Evolutionary conservation across 2,888 invertebrate species (phyloP).

Genomic region (Aphodius sticticus): DNA sequence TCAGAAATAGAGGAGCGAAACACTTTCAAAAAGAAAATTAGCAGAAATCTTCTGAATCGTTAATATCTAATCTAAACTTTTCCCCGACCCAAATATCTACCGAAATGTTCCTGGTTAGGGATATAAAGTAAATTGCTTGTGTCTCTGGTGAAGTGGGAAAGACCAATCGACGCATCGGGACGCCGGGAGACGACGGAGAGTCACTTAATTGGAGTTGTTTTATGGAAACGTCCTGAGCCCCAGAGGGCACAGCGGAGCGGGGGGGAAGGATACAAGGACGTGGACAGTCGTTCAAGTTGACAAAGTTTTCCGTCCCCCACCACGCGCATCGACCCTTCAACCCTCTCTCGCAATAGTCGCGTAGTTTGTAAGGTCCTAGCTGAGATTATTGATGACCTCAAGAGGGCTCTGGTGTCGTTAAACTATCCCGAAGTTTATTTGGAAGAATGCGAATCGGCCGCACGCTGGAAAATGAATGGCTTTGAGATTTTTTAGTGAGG

Average conservation of each 20-base stretch:
- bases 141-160: conserved; percentile 4
- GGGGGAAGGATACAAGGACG: conserved; percentile 6
- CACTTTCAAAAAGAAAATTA: background rate
- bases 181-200: conserved; percentile 13
- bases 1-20: no score
- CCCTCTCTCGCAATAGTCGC: background rate
- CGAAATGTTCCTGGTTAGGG: background rate
- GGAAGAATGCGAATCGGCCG: background rate
- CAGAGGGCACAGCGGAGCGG: conserved; percentile 10
- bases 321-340: conserved; percentile 12
- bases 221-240: conserved; percentile 29
- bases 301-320: conserved; percentile 7
- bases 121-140: background rate
- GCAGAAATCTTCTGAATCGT: background rate
- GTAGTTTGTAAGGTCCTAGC: background rate
- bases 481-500: background rate
- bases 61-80: background rate
- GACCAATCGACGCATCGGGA: background rate
- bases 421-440: conserved; percentile 4
- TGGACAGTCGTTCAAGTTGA: conserved; percentile 4
- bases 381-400: background rate
- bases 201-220: conserved; percentile 37
- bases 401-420: background rate
- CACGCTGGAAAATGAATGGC: background rate
- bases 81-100: background rate